phyloP scores from a whole-genome alignment of 2,113 vertebrate species.

The Leptocoma aspasia region DNA sequence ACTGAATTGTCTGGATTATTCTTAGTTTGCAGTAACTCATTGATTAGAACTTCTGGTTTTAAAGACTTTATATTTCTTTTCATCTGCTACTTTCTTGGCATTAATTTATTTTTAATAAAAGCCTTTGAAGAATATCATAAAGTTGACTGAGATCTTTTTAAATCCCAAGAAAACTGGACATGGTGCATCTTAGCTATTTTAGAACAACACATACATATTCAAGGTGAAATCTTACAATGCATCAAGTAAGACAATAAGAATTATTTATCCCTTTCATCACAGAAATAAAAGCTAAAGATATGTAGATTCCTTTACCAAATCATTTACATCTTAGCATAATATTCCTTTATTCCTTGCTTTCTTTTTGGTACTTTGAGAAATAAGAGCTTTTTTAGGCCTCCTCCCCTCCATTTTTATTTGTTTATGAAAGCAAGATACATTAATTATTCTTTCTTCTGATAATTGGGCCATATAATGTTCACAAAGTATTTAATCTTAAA shows the following conservation, averaged over 20 bases:
- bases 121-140: neutral
- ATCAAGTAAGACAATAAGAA: neutral
- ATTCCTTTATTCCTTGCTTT: neutral
- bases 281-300: neutral
- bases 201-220: neutral
- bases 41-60: neutral
- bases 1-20: neutral
- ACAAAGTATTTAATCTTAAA: neutral
- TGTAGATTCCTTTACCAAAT: neutral
- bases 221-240: neutral
- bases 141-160: neutral
- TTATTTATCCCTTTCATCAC: neutral
- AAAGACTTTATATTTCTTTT: neutral
- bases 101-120: conserved; percentile 12
- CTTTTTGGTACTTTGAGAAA: neutral
- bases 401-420: neutral
- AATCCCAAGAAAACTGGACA: neutral
- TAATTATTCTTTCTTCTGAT: neutral
- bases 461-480: neutral
- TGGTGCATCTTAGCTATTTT: neutral
- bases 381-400: neutral
- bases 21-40: neutral
- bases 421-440: neutral
- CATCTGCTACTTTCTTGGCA: neutral
- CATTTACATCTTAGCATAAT: neutral